These are phyloP conservation scores for Hylaea fasciaria DNA, from an alignment of 2,888 invertebrate species.

Conservation along the genomic window DNA sequence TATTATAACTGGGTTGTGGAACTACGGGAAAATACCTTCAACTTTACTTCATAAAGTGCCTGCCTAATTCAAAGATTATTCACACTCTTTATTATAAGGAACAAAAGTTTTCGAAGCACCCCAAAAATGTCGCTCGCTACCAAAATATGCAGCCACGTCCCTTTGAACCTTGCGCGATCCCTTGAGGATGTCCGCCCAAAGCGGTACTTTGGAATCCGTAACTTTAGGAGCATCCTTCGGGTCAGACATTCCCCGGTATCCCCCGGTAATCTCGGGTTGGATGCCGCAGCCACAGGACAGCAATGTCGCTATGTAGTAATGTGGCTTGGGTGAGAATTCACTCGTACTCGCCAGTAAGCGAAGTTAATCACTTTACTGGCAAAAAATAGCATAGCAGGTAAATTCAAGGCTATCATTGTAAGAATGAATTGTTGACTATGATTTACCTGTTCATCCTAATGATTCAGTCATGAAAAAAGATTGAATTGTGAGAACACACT, in stretches of 20 bases:
- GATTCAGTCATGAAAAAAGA: too few relatives aligned
- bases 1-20: background rate
- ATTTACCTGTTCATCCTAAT: too few relatives aligned
- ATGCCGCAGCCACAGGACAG: background rate
- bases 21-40: background rate
- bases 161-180: constrained; percentile 16
- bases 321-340: background rate
- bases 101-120: background rate
- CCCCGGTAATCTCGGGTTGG: background rate
- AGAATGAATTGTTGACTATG: too few relatives aligned
- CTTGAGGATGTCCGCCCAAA: constrained; percentile 10
- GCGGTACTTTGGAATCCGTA: constrained; percentile 18
- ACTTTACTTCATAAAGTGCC: background rate
- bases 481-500: too few relatives aligned
- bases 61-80: too few relatives aligned
- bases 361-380: too few relatives aligned
- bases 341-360: too few relatives aligned
- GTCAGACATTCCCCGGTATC: constrained; percentile 25
- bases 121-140: constrained; percentile 19
- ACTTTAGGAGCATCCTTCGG: constrained; percentile 21
- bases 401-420: too few relatives aligned
- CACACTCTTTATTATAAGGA: too few relatives aligned
- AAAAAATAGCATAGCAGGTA: too few relatives aligned
- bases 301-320: constrained; percentile 1
- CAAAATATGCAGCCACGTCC: constrained; percentile 16